A percentile compares a stretch with the other conserved stretches of the same genome.
These are phyloP conservation scores for Dromococcyx pavoninus DNA, from an alignment of 2,797 vertebrate genomes.

Conservation along the genomic window DNA sequence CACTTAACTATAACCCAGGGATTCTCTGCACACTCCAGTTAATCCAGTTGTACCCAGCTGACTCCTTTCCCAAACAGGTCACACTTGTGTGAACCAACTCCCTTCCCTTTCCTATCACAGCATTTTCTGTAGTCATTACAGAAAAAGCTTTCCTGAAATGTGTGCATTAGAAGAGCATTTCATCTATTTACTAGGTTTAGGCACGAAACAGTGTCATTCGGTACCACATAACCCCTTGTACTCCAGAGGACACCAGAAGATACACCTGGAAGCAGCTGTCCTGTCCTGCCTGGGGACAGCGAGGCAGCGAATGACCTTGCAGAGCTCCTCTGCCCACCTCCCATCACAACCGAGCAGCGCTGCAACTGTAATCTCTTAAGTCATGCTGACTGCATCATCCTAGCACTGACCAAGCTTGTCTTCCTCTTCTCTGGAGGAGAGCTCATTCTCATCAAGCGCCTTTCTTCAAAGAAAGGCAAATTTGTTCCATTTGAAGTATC, in stretches of 20 bases:
- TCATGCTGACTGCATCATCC: not conserved
- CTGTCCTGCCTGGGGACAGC: not conserved
- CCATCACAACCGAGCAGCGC: not conserved
- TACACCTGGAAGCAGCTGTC: not conserved
- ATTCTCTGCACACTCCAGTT: not conserved
- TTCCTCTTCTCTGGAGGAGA: not conserved
- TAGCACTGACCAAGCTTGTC: not conserved
- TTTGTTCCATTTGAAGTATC: not conserved
- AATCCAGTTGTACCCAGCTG: not conserved
- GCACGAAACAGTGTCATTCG: not conserved
- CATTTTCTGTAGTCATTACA: constrained; percentile 4
- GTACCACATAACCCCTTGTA: not conserved
- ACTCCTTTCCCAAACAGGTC: not conserved
- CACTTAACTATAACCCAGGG: not conserved
- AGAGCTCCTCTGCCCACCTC: not conserved
- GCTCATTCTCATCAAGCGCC: not conserved
- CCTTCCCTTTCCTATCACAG: constrained; percentile 26
- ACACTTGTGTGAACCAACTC: not conserved
- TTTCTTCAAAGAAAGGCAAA: not conserved
- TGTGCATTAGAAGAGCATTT: not conserved
- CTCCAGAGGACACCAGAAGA: not conserved
- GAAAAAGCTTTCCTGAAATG: constrained; percentile 15
- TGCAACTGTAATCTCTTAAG: not conserved
- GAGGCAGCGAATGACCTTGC: not conserved
- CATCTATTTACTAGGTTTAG: not conserved